Evolutionary conservation across 2,113 vertebrate genomes (phyloP).

Genomic region (Empidonax traillii): DNA sequence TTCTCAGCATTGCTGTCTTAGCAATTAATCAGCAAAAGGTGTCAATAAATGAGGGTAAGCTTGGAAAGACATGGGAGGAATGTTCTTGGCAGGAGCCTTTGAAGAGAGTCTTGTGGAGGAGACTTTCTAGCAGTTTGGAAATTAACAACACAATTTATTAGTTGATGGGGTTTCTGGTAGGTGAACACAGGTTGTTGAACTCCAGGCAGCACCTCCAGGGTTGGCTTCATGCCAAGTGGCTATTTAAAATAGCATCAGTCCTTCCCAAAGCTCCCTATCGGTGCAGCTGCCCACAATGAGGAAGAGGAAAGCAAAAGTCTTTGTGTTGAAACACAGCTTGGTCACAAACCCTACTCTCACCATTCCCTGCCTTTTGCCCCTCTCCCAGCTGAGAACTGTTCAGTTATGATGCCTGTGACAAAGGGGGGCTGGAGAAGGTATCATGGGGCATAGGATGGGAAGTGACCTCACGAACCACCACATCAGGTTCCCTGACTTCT

Average conservation of each 20-base stretch:
- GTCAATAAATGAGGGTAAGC: neutral
- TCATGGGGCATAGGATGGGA: neutral
- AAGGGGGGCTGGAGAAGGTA: neutral
- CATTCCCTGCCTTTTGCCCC: neutral
- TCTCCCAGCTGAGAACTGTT: neutral
- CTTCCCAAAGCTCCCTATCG: neutral
- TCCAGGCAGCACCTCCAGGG: neutral
- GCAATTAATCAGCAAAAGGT: neutral
- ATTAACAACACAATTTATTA: neutral
- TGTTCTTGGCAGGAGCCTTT: neutral
- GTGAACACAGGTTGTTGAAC: neutral
- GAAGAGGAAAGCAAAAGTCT: neutral
- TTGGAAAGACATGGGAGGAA: neutral
- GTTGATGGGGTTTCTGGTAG: neutral
- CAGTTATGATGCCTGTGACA: neutral
- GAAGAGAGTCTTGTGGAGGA: neutral
- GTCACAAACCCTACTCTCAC: neutral
- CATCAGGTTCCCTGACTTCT: neutral
- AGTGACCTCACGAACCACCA: neutral
- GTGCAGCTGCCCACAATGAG: neutral
- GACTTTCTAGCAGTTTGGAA: neutral
- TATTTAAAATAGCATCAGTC: neutral
- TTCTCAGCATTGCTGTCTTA: neutral
- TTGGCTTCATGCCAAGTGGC: neutral
- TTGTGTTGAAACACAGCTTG: neutral